Base-by-base conservation (phyloP, 1,140 invertebrate genomes). In the Solenopsis invicta region DNA sequence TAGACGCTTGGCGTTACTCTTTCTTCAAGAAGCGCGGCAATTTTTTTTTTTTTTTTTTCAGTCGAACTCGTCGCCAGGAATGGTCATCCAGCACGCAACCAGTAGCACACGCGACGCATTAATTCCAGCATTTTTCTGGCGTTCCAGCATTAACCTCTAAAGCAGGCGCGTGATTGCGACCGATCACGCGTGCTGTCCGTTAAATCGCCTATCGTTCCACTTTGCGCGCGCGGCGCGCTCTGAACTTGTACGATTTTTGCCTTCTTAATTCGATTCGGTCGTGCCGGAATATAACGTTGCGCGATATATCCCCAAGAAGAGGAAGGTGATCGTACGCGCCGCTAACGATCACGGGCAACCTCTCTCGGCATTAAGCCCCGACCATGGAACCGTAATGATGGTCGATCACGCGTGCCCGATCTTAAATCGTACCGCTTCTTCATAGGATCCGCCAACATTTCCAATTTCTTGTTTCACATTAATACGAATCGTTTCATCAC, bases 31-130 rank as follows among this genome's bases (percentile, higher is more conserved):
- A 37, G 21, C 24, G 12, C 69, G 54, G 52, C 41, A 66, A 34
- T 54, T 54, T 34, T 64, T 88, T 90, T 86, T 84, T 87, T 80
- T 50, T n/a, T n/a, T 37, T 45, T 6, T 48, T n/a, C n/a, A 41
- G 4, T 24, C 16, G 18, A 9, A 18, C 45, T 4, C 67, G 61
- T 69, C 71, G 74, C 75, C 87, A 59, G 71, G 59, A 90, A 91
- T 91, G 90, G 89, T 88, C 80, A 90, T 85, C 75, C 85, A 24
- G 80, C 90, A 91, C 89, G 90, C 90, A 90, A 91, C 84, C 90
- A 80, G 90, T 90, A 91, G 90, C 89, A 90, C 90, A 91, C 89
- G 89, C 90, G 89, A 91, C 90, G 89, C 90, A 91, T 91, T 91
- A 90, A 91, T 91, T 82, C 84, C 69, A 24, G 61, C 52, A 91